Evolutionary conservation across 1,140 invertebrate genomes (phyloP), one percentile per base, ranked within the genome.

Genomic region (Drosophila yakuba): DNA sequence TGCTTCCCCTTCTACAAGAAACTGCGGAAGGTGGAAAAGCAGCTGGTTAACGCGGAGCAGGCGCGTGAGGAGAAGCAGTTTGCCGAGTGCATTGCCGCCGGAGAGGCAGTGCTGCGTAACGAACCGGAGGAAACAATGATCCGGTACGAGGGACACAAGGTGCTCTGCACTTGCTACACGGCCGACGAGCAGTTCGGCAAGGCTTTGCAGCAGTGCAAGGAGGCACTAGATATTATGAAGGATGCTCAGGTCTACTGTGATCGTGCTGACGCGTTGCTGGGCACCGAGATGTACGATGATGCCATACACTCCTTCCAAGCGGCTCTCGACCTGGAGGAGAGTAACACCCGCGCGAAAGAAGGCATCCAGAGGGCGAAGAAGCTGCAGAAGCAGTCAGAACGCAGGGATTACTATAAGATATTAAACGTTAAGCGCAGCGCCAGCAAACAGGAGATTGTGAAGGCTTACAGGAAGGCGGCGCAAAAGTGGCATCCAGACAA

Each of bases 401-500:
- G 96, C 82, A 94, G 98, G 88, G 98, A 99, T 93, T 99, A 99
- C 93, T 99, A 99, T 92, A 99, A 99, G 94, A 99, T 99, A 80
- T 93, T 99, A 44, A 96, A 95, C 15, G 94, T 94, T 36, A 94
- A 94, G 72, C 93, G 94, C 93, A 96, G 95, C 62, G 98, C 98
- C 1, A 96, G 93, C 17, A 99, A 99, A 93, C 95, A 96, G 84
- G 97, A 99, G 93, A 98, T 99, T 15, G 94, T 96, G 1, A 99
- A 99, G 94, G 98, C 98, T 6, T 99, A 99, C 93, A 95, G 98
- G 74, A 99, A 99, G 94, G 95, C 98, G 56, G 99, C 99, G 14
- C 97, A 98, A 93, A 97, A 99, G 93, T 99, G 98, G 98, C 99
- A 99, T 94, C 99, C 99, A 0, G 99, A 99, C 93, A 98, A 98